Evolutionary conservation across 2,113 vertebrate species (phyloP), one percentile per base, ranked within the genome.

Genomic region (Nothoprocta perdicaria): DNA sequence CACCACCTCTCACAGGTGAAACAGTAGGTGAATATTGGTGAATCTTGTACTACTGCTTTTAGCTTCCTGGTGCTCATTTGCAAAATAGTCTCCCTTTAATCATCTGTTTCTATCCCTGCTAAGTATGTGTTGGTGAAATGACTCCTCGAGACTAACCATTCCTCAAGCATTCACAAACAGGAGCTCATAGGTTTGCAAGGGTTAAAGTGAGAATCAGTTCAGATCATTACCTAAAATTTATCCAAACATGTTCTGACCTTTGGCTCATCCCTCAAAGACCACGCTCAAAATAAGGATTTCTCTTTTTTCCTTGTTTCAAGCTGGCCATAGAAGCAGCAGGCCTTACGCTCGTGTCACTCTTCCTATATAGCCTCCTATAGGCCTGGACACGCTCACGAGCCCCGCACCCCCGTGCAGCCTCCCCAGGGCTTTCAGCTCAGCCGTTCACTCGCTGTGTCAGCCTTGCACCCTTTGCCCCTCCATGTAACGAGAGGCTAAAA

Each of bases 41-140:
- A 94, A 89, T 45, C 90, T 93, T 90, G 89, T 75, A 45, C 87
- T 78, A 52, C 24, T 60, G 53, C 88, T 94, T 96, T 94, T 96
- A 92, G 84, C 92, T 95, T 95, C 91, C 61, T 85, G 78, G 84
- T 17, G 46, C 31, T 94, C 45, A 86, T 86, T 89, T 90, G 89
- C 88, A 95, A 92, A 91, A 79, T 61, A 86, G 43, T 24, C 11
- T 91, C 58, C 84, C 85, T 67, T 93, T 85, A 80, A 96, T 79
- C 80, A 86, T 74, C 61, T 71, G 29, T 86, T 97, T 93, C 93
- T 88, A 26, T 67, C 50, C 19, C 40, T 74, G 60, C 66, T 86
- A 92, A 89, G 84, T 91, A 50, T 4, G 27, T 80, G 68, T 43
- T 85, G 48, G 80, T 83, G 45, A 91, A 90, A 92, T 90, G 24